Conservation (phyloP, 2,888 invertebrate genomes). For the Harmothoe impar region DNA sequence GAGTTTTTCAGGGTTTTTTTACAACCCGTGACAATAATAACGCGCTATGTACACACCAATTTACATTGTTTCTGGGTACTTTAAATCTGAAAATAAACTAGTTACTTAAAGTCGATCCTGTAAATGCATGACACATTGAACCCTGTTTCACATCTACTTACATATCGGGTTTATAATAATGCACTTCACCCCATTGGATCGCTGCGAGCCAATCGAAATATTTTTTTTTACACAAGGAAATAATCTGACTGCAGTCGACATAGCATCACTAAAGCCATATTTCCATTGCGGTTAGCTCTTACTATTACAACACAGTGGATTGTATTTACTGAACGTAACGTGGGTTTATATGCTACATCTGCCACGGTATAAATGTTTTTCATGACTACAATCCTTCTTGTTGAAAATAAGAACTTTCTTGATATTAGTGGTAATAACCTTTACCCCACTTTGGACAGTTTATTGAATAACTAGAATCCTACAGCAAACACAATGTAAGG, state of each 20-base stretch:
- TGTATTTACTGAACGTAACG: too few relatives aligned
- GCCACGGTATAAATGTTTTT: too few relatives aligned
- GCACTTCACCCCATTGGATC: not conserved
- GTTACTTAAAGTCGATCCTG: slow-evolving; percentile 28
- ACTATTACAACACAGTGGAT: too few relatives aligned
- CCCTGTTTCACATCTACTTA: slow-evolving; percentile 19
- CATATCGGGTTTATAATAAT: not conserved
- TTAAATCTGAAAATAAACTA: not conserved
- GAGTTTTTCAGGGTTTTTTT: not conserved
- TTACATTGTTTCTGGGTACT: not conserved
- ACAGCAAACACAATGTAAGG: too few relatives aligned
- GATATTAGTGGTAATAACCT: too few relatives aligned
- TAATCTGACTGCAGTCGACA: not conserved
- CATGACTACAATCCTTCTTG: too few relatives aligned
- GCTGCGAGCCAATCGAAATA: not conserved
- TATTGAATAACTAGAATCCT: too few relatives aligned
- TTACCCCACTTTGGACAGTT: too few relatives aligned
- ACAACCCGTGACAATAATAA: not conserved
- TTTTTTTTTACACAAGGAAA: not conserved
- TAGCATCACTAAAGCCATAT: too few relatives aligned
- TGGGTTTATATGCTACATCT: too few relatives aligned
- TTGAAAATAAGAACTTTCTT: too few relatives aligned
- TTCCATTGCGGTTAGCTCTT: too few relatives aligned
- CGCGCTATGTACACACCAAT: not conserved
- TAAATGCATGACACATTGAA: slow-evolving; percentile 6